Evolutionary conservation across 2,113 vertebrate species (phyloP), one percentile per base, ranked within the genome.

Genomic region (Crotophaga sulcirostris): DNA sequence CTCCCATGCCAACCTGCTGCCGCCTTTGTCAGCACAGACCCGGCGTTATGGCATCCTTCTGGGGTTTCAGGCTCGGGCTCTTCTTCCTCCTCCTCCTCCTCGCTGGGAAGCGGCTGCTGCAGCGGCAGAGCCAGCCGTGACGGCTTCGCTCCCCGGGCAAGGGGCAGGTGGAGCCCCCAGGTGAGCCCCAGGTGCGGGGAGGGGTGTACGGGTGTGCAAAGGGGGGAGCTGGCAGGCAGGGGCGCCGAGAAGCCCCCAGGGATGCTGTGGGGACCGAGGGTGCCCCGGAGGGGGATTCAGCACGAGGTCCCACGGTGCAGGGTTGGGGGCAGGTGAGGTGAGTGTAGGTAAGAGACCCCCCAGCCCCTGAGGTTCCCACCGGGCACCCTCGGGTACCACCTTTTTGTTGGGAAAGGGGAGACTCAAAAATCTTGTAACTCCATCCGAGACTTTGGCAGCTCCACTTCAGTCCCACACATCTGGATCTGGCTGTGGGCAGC

Each of bases 41-140:
- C 28, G 86, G 90, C 90, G 91, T 95, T 96, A 97, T 97, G 98
- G 90, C 83, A 95, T 90, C 58, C 59, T 33, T 55, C 72, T 15
- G 93, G 88, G 86, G 85, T 68, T 85, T 60, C 58, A 33, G 59
- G 62, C 82, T 95, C 24, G 55, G 84, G 79, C 51, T 84, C 73
- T 76, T 85, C 60, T 9, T 52, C 86, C 54, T 83, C 23, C 42
- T 90, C 58, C 58, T 87, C 29, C 86, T 95, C 74, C 85, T 84
- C 25, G 47, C 72, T 47, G 92, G 80, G 64, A 51, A 96, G 93
- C 68, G 88, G 83, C 86, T 93, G 95, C 92, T 73, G 94, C 93
- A 93, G 92, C 60, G 62, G 88, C 81, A 76, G 79, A 40, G 21
- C 33, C 90, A 66, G 76, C 89, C 79, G 26, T 95, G 95, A 95